Evolutionary conservation across 2,113 vertebrate genomes (phyloP), one percentile per base, ranked within the genome.

Genomic region (Sylvia atricapilla): DNA sequence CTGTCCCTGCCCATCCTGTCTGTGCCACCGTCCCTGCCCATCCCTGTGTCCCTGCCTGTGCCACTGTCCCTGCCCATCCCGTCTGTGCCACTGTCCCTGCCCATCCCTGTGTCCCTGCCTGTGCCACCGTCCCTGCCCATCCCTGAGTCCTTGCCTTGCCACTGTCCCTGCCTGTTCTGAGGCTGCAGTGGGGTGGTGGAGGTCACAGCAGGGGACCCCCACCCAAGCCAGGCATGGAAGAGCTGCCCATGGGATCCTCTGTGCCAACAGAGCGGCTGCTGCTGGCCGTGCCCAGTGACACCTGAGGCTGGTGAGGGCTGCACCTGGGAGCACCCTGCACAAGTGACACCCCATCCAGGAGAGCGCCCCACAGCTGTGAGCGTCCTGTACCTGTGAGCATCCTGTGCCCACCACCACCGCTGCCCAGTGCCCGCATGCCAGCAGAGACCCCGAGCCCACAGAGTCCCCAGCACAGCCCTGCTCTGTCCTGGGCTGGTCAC

Each of bases 351-450:
- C 35, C 4, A 1, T 5, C 11, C 13, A 41, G 24, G 35, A 17
- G 50, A 63, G 55, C 64, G 39, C 28, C 39, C 56, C 39, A 10
- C 15, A 37, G 2, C 44, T 16, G 23, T 10, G 59, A 47, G 41
- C 41, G 19, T 7, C 20, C 83, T 8, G 2, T 4, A 13, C 10
- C 37, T 3, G 0, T 1, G 23, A 30, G 17, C 66, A 52, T 7
- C 76, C 82, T 4, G 13, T 19, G 10, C 72, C 49, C 28, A 1
- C 10, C 15, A 6, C 20, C 53, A 12, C 4, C n/a, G 20, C 39
- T 47, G 39, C 73, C 46, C 17, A 2, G 43, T 1, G 23, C 35
- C 56, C 7, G 35, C 35, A 2, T 1, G 23, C 50, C 30, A 28
- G 41, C 62, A 21, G 62, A 52, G 77, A 63, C 9, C 7, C 75